phyloP scores from a whole-genome alignment of 1,140 invertebrate genomes.

The Penaeus chinensis region DNA sequence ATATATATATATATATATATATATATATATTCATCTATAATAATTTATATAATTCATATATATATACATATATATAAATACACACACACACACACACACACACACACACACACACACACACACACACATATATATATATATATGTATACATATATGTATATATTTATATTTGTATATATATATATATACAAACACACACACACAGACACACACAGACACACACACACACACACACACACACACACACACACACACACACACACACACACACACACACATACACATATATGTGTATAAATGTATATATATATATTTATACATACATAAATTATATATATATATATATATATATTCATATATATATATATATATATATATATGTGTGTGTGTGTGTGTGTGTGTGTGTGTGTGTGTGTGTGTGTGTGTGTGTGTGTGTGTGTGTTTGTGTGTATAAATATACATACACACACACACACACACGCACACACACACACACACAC shows the following conservation, averaged over 20 bases:
- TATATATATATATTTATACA: neutral
- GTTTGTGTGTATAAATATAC: neutral
- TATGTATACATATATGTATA: slow-evolving; percentile 15
- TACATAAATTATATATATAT: neutral
- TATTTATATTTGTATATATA: neutral
- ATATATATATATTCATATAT: neutral
- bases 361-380: slow-evolving; percentile 19
- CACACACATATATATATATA: slow-evolving; percentile 9
- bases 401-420: neutral
- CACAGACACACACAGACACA: neutral
- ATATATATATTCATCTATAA: slow-evolving; percentile 10
- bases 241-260: neutral
- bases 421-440: neutral
- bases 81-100: neutral
- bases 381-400: neutral
- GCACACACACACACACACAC: neutral
- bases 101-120: neutral
- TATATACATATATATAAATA: slow-evolving; percentile 8
- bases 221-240: neutral
- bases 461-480: neutral
- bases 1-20: slow-evolving; percentile 9
- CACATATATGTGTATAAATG: neutral
- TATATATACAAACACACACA: neutral
- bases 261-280: neutral
- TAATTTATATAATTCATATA: neutral